These are phyloP conservation scores for Lynx canadensis DNA, from an alignment of 2,113 vertebrate species.

Conservation along the genomic window DNA sequence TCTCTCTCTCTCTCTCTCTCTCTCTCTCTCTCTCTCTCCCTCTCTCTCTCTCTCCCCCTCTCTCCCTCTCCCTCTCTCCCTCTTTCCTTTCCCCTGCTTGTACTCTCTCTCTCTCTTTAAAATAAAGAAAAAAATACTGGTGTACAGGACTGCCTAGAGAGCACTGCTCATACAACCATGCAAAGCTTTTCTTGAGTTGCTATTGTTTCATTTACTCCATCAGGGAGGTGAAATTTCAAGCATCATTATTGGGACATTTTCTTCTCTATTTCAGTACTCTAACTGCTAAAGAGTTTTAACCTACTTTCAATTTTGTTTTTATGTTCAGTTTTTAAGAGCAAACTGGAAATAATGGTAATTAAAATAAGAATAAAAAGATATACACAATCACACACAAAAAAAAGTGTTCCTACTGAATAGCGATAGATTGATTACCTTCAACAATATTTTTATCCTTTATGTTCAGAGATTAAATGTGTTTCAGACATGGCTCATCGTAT, in stretches of 20 bases:
- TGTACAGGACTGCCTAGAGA: background rate
- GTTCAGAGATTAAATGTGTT: background rate
- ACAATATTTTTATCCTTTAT: background rate
- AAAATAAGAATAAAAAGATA: background rate
- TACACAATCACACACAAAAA: background rate
- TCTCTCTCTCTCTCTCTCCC: too few relatives aligned
- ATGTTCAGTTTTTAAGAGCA: background rate
- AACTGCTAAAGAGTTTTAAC: background rate
- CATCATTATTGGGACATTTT: background rate
- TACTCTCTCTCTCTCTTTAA: too few relatives aligned
- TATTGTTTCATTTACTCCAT: background rate
- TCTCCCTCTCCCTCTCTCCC: too few relatives aligned
- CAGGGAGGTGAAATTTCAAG: background rate
- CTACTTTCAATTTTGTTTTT: background rate
- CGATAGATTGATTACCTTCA: background rate
- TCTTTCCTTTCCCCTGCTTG: too few relatives aligned
- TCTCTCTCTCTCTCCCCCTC: too few relatives aligned
- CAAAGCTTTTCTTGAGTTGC: background rate
- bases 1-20: too few relatives aligned
- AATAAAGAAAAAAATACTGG: background rate
- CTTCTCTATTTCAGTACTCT: background rate
- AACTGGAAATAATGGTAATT: background rate
- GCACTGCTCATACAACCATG: background rate
- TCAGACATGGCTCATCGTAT: background rate
- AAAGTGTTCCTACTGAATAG: background rate